phyloP scores from a whole-genome alignment of 2,113 vertebrate species.

The Balaenoptera acutorostrata region DNA sequence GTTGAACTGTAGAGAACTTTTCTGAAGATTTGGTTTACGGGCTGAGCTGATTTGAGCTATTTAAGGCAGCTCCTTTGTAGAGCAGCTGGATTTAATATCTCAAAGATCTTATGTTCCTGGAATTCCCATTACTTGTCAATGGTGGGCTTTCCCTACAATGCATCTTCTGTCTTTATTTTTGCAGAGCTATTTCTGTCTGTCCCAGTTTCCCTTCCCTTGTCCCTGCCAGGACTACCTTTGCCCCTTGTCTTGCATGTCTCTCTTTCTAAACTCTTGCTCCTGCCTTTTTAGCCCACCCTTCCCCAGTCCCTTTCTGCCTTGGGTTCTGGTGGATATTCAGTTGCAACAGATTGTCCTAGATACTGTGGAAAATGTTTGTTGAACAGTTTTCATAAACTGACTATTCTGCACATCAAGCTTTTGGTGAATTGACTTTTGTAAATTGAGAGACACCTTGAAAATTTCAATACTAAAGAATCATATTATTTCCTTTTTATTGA shows the following conservation, averaged over 20 bases:
- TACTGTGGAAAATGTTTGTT: background rate
- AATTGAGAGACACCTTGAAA: background rate
- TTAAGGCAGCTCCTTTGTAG: background rate
- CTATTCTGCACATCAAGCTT: background rate
- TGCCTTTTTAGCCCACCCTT: background rate
- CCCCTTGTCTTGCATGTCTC: background rate
- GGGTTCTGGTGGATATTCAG: background rate
- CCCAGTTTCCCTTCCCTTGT: background rate
- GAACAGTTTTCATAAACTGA: background rate
- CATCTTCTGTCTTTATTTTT: background rate
- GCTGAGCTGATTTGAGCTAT: background rate
- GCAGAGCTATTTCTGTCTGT: background rate
- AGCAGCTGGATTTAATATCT: background rate
- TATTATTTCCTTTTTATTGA: background rate
- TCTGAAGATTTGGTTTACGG: background rate
- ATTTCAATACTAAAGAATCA: background rate
- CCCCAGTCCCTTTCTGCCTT: background rate
- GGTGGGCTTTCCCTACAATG: background rate
- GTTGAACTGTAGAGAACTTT: background rate
- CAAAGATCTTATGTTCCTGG: background rate
- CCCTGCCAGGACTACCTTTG: accelerated
- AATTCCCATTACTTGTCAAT: slow-evolving; percentile 4
- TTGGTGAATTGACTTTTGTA: background rate
- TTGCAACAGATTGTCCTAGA: background rate
- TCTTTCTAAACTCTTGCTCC: background rate